Evolutionary conservation across 2,888 invertebrate genomes (phyloP), one percentile per base, ranked within the genome.

Genomic region (Lepidocyrtinus sp.): DNA sequence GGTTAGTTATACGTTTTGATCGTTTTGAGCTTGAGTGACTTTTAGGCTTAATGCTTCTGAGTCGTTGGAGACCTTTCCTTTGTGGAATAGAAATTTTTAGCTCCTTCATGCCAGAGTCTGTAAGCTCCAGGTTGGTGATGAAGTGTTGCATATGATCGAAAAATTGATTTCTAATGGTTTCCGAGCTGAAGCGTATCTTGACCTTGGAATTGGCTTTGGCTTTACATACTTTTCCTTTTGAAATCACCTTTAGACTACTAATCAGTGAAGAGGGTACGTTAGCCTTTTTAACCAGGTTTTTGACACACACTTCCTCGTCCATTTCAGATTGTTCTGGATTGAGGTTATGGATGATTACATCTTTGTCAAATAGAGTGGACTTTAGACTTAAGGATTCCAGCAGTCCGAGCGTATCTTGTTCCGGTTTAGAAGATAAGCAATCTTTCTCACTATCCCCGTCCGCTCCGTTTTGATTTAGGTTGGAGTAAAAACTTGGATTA

Each of bases 191-290:
- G 55, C 61, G 27, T 12, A 80, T 17, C 24, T 80, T 80, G 1
- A 75, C 61, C 3, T 68, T 67, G 15, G 19, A 46, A 12, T 61
- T 82, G 12, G 25, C n/a, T 19, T 62, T 77, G 0, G 5, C 12
- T 69, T 82, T 83, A 2, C 61, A 63, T 46, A 83, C 75, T 45
- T 65, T 73, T 19, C 77, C 45, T 2, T 24, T 2, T 2, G 24
- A 22, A 63, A 83, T 73, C n/a, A 77, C 67, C 25, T 77, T 80
- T 1, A 83, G 61, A 21, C 65, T 68, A 59, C 71, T 75, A 7
- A 81, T 19, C 22, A 79, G 68, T 36, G 69, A 46, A 15, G 72
- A 71, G 12, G 80, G 79, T 1, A 83, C 73, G 1, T 77, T 67
- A 0, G 65, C 62, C 22, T 36, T 25, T 46, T 83, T 74, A 1